These are phyloP conservation scores for Noctilio leporinus DNA, from an alignment of 2,113 vertebrate genomes.

Conservation along the genomic window DNA sequence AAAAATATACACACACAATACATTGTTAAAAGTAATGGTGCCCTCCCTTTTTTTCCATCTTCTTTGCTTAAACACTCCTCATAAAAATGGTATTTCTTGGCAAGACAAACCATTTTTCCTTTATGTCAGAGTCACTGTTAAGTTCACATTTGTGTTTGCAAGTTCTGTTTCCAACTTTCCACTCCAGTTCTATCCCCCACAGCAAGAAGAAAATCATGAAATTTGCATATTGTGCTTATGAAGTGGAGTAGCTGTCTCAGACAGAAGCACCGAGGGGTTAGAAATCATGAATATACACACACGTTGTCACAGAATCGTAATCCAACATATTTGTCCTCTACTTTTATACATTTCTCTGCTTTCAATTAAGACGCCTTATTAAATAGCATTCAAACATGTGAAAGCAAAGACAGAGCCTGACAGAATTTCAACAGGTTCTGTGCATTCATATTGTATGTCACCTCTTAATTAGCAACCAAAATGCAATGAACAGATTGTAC, in stretches of 20 bases:
- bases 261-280: conserved; percentile 59
- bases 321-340: conserved; percentile 60
- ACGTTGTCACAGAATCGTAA: conserved; percentile 35
- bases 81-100: conserved; percentile 72
- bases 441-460: conserved; percentile 74
- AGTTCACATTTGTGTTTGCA: conserved; percentile 70
- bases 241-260: conserved; percentile 60
- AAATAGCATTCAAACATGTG: conserved; percentile 76
- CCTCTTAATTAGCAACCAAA: conserved; percentile 82
- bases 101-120: conserved; percentile 65
- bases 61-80: conserved; percentile 62
- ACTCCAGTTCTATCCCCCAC: conserved; percentile 45
- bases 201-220: conserved; percentile 43
- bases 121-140: conserved; percentile 59
- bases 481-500: conserved; percentile 77
- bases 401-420: conserved; percentile 78
- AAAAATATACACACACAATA: conserved; percentile 41
- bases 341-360: conserved; percentile 64
- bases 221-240: conserved; percentile 70
- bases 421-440: conserved; percentile 81
- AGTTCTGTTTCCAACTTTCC: conserved; percentile 72
- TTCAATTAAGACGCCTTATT: conserved; percentile 77
- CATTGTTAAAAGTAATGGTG: conserved; percentile 36
- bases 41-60: conserved; percentile 56
- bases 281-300: conserved; percentile 41